These are phyloP conservation scores for Mesembrinibis cayennensis DNA, from an alignment of 2,113 vertebrate genomes.

Conservation along the genomic window DNA sequence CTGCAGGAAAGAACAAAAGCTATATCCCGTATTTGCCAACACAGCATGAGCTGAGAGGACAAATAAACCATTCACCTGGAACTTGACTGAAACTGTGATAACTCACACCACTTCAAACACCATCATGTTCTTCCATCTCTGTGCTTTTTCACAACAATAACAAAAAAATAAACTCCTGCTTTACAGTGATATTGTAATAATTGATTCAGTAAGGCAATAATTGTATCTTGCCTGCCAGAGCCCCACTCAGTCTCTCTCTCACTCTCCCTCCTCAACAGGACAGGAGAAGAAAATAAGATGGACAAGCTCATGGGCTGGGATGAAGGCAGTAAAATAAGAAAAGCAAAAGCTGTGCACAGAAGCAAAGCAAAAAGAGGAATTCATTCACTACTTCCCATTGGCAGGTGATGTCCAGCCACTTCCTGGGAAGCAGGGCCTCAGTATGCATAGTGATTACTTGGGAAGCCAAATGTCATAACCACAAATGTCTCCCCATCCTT, in stretches of 20 bases:
- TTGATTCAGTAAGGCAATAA: neutral
- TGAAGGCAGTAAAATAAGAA: neutral
- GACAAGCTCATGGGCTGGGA: neutral
- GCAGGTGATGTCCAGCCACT: neutral
- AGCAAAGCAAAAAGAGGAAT: neutral
- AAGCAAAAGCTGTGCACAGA: neutral
- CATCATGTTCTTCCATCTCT: neutral
- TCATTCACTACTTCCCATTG: neutral
- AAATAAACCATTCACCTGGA: neutral
- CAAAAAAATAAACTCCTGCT: neutral
- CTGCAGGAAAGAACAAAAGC: neutral
- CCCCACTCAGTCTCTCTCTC: too few species aligned
- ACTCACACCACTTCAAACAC: neutral
- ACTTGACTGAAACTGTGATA: neutral
- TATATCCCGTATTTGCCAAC: neutral
- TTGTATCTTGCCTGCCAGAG: neutral
- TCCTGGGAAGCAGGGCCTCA: neutral
- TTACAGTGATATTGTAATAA: neutral
- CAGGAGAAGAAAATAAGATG: neutral
- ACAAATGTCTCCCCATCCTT: fast-evolving
- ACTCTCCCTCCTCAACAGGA: neutral
- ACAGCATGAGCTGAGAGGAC: neutral
- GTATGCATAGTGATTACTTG: neutral
- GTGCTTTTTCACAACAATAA: neutral
- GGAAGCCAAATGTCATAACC: neutral